phyloP scores from a whole-genome alignment of 2,113 vertebrate genomes.

The Candoia aspera region DNA sequence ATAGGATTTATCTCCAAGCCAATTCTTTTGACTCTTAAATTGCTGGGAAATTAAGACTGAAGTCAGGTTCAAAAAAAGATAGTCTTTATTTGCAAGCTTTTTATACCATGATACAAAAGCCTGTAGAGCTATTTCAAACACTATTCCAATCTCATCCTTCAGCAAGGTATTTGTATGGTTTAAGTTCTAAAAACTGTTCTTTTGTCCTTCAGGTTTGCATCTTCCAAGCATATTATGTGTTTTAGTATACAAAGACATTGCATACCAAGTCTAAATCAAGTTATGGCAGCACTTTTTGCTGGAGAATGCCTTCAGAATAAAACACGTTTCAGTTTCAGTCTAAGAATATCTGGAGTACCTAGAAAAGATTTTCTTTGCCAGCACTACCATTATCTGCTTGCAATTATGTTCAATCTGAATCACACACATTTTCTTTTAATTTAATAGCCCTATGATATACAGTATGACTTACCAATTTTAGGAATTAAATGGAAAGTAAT shows the following conservation, averaged over 20 bases:
- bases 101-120: constrained; percentile 51
- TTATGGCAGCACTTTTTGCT: rapidly evolving
- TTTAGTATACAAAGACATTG: background rate
- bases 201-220: constrained; percentile 25
- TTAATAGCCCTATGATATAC: background rate
- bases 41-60: constrained; percentile 36
- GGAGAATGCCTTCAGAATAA: constrained; percentile 16
- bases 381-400: background rate
- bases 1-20: background rate
- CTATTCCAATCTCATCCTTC: constrained; percentile 43
- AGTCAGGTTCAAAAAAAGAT: constrained; percentile 49
- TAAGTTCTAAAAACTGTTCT: constrained; percentile 30
- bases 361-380: background rate
- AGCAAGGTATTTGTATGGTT: constrained; percentile 14
- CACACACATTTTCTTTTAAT: background rate
- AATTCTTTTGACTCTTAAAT: background rate
- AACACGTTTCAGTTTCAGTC: constrained; percentile 7
- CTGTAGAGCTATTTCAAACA: constrained; percentile 37
- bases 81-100: constrained; percentile 59
- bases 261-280: background rate
- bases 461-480: background rate
- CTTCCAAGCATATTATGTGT: constrained; percentile 13
- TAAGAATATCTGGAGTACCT: background rate
- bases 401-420: background rate
- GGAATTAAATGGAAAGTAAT: constrained; percentile 10